These are phyloP conservation scores for Hippocampus mohnikei DNA, from an alignment of 2,113 vertebrate species.

Conservation along the genomic window DNA sequence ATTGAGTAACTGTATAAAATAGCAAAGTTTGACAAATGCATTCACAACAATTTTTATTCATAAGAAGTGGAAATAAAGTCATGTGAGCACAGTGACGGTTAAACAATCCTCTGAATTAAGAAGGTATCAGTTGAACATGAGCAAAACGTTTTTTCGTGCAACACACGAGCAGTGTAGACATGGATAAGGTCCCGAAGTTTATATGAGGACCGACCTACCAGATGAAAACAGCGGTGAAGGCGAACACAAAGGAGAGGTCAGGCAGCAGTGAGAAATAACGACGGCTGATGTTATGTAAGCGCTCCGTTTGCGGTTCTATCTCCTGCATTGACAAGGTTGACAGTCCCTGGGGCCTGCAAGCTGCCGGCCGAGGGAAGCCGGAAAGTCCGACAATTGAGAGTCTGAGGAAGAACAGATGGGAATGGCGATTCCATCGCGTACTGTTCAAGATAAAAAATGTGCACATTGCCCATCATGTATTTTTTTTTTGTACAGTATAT, in stretches of 20 bases:
- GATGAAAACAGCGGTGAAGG: background rate
- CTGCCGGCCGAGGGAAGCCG: background rate
- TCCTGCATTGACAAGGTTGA: background rate
- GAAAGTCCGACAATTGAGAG: background rate
- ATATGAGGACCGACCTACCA: background rate
- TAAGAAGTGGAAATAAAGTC: background rate
- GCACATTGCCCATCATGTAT: background rate
- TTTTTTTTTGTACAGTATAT: background rate
- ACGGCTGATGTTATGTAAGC: slow-evolving; percentile 3
- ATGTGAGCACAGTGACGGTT: background rate
- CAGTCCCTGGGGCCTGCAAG: background rate
- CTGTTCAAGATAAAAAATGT: background rate
- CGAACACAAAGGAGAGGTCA: background rate
- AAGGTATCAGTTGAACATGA: background rate
- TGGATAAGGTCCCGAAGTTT: background rate
- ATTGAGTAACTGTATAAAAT: too few relatives aligned
- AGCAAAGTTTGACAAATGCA: too few relatives aligned
- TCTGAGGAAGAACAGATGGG: background rate
- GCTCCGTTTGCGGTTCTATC: background rate
- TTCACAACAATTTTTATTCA: too few relatives aligned
- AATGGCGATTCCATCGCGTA: background rate
- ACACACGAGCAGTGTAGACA: background rate
- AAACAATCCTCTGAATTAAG: background rate
- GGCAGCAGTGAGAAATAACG: background rate
- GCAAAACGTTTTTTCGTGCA: background rate